Base-by-base conservation (phyloP, 2,888 invertebrate genomes). In the Orthosia incerta region DNA sequence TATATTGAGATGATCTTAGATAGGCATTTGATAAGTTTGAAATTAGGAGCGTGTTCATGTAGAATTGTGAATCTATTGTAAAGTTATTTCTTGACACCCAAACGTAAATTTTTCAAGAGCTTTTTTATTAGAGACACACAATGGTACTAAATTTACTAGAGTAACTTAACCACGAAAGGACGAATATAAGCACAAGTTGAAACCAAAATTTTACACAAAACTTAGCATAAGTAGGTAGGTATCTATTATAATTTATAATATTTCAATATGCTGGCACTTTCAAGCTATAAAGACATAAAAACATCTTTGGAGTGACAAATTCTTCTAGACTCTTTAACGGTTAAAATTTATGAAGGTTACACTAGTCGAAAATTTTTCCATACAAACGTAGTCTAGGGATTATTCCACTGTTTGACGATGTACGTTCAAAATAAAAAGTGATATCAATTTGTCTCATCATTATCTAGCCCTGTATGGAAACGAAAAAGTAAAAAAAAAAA, bases 1-100 rank as follows among this genome's bases (percentile, higher is more conserved):
- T 76, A 55, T 59, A 55, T 79, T 79, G 65, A 83, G 67, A 67
- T 67, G 31, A 26, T 63, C 13, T 45, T 53, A 53, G 26, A 59
- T 26, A 48, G 45, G 51, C 31, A 57, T 57, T 76, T 46, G 31
- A n/a, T 15, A n/a, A 53, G 15, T 57, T 61, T 3, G 18, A n/a
- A 16, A 23, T 61, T 60, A n/a, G 11, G 7, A 48, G n/a, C 23
- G 5, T 39, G 7, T 55, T 55, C 46, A 12, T 60, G 13, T 74
- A 48, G 20, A 55, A 53, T 18, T 53, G 20, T 20, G 9, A 18
- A 18, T 46, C 0, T 13, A 9, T 18, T 7, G n/a, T 73, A 20
- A 15, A 56, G 26, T 62, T 26, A 0, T 16, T 73, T 62, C 15
- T 55, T 74, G 13, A 50, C 18, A 5, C 13, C 23, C 1, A 23